These are phyloP conservation scores for Notodonta ziczac DNA, from an alignment of 2,888 invertebrate species.

Conservation along the genomic window DNA sequence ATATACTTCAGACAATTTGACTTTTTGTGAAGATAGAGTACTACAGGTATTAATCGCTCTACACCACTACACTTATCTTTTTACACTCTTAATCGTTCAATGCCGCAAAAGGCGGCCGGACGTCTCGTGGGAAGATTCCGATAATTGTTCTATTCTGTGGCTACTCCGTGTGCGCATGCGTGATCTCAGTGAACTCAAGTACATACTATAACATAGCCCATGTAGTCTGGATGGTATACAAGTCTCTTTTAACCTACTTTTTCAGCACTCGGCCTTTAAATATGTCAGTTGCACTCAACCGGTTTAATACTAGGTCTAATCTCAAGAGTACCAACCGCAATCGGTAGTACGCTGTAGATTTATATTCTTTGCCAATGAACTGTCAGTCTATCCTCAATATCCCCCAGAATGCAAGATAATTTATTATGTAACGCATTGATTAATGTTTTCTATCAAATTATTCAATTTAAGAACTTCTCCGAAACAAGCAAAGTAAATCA, in stretches of 20 bases:
- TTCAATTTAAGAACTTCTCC: neutral
- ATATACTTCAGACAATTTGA: too few species aligned
- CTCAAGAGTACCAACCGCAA: slow-evolving; percentile 23
- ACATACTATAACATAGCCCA: slow-evolving; percentile 1
- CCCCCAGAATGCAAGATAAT: slow-evolving; percentile 5
- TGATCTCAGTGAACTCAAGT: slow-evolving; percentile 28
- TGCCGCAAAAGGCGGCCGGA: slow-evolving; percentile 40
- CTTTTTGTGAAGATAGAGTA: too few species aligned
- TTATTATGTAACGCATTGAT: slow-evolving; percentile 16
- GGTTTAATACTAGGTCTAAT: slow-evolving; percentile 28
- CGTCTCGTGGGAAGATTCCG: slow-evolving; percentile 57
- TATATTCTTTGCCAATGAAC: slow-evolving; percentile 22
- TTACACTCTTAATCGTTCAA: slow-evolving; percentile 45
- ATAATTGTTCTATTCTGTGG: slow-evolving; percentile 54
- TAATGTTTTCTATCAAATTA: slow-evolving; percentile 9
- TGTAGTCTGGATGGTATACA: slow-evolving; percentile 27
- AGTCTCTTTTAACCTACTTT: slow-evolving; percentile 55
- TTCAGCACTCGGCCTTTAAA: slow-evolving; percentile 31
- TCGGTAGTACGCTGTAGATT: slow-evolving; percentile 31
- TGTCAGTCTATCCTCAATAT: slow-evolving; percentile 17
- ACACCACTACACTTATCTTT: slow-evolving; percentile 33
- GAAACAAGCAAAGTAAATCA: neutral
- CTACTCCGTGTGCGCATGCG: slow-evolving; percentile 30
- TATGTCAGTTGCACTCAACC: slow-evolving; percentile 43
- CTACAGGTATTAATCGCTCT: slow-evolving; percentile 28